Conservation (phyloP, 1,140 invertebrate species). For the Procambarus clarkii region DNA sequence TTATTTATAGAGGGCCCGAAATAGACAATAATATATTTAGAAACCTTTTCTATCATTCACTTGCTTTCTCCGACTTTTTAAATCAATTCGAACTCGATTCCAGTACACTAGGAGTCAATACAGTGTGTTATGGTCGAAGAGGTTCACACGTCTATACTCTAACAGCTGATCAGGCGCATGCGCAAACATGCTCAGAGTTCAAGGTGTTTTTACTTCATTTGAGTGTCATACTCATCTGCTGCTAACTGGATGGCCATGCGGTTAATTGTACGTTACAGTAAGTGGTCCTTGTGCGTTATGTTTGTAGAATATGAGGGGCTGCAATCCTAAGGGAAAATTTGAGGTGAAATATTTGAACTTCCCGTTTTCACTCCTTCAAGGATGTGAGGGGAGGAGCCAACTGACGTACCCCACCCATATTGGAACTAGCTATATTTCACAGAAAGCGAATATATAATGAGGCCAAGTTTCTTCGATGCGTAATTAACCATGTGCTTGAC, state of each 20-base stretch:
- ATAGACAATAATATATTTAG: neutral
- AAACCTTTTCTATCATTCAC: neutral
- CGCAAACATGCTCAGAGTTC: conserved; percentile 50
- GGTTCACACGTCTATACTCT: conserved; percentile 40
- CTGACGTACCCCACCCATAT: neutral
- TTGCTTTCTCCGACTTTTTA: neutral
- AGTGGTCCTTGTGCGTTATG: neutral
- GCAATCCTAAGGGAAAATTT: neutral
- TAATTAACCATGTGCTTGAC: neutral
- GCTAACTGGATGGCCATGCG: neutral
- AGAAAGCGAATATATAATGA: neutral
- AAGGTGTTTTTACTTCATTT: conserved; percentile 57
- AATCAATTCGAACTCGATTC: neutral
- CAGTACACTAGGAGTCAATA: conserved; percentile 34
- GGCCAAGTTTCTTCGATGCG: neutral
- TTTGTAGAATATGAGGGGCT: neutral
- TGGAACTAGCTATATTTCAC: neutral
- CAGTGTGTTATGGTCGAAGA: conserved; percentile 25
- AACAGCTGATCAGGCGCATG: conserved; percentile 70
- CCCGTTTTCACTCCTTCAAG: conserved; percentile 17
- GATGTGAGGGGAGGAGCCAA: neutral
- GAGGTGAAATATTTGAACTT: neutral
- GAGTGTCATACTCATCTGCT: conserved; percentile 42
- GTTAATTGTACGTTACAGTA: neutral
- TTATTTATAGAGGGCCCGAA: conserved; percentile 45